A percentile compares a stretch with the other conserved stretches of the same genome.
phyloP scores from a whole-genome alignment of 2,797 vertebrate genomes.

The Yasuhikotakia modesta region DNA sequence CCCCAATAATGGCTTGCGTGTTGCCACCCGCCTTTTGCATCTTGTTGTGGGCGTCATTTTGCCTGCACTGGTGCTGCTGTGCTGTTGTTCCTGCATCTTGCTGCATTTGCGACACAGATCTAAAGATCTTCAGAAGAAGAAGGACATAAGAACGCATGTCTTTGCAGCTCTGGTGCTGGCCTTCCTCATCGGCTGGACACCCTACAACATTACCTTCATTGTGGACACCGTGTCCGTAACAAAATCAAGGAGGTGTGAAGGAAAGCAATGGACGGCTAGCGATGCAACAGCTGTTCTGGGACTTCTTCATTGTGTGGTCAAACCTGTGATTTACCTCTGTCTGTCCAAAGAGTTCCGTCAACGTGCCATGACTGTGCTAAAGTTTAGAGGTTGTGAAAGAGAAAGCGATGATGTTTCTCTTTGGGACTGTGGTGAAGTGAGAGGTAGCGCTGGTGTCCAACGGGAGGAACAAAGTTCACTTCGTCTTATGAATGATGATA shows the following conservation, averaged over 20 bases:
- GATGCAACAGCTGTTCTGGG: conserved; percentile 61
- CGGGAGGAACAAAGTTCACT: conserved; percentile 40
- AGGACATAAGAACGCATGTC: conserved; percentile 70
- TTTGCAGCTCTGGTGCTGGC: conserved; percentile 77
- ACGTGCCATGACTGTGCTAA: conserved; percentile 44
- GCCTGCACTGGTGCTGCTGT: conserved; percentile 80
- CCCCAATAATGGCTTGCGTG: conserved; percentile 76
- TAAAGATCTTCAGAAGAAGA: conserved; percentile 75
- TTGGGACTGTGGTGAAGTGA: conserved; percentile 65
- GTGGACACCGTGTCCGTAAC: conserved; percentile 64
- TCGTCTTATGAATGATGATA: conserved; percentile 36
- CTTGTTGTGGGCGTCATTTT: conserved; percentile 84
- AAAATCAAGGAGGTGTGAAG: neutral
- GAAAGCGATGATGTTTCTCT: conserved; percentile 46
- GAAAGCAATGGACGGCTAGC: conserved; percentile 1
- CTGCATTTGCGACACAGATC: conserved; percentile 67
- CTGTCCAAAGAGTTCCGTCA: conserved; percentile 67
- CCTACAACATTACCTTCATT: conserved; percentile 81
- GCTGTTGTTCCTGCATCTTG: conserved; percentile 81
- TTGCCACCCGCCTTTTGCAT: conserved; percentile 82
- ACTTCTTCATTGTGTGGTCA: conserved; percentile 68
- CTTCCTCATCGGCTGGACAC: conserved; percentile 86
- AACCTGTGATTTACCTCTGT: conserved; percentile 69
- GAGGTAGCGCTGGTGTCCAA: conserved; percentile 34
- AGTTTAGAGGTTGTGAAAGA: neutral